These are phyloP conservation scores for Ophonus ardosiacus DNA, from an alignment of 2,888 invertebrate species.

Conservation along the genomic window DNA sequence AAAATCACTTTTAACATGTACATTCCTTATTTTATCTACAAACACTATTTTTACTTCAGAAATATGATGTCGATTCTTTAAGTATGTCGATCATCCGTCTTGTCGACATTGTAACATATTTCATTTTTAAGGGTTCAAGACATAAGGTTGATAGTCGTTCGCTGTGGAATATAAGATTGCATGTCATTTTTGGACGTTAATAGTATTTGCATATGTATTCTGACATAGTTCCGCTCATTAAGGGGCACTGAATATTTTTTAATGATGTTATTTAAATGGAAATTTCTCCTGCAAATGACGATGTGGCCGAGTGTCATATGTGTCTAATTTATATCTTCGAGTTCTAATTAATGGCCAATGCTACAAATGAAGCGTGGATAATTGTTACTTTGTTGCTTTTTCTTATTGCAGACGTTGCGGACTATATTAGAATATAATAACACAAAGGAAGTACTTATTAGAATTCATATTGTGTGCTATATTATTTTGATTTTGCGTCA, in stretches of 20 bases:
- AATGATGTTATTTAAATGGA: constrained; percentile 63
- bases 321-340: constrained; percentile 41
- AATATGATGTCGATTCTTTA: too few relatives aligned
- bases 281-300: constrained; percentile 40
- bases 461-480: neutral
- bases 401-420: neutral
- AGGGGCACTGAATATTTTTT: constrained; percentile 62
- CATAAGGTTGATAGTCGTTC: constrained; percentile 34
- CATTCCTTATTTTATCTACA: too few relatives aligned
- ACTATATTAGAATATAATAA: neutral
- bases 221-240: constrained; percentile 61
- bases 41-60: too few relatives aligned
- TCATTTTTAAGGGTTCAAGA: neutral
- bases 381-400: constrained; percentile 7
- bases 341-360: constrained; percentile 27
- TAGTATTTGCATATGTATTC: constrained; percentile 61
- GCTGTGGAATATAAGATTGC: constrained; percentile 47
- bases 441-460: neutral
- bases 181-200: constrained; percentile 60
- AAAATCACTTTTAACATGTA: too few relatives aligned
- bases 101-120: neutral
- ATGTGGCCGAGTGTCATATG: constrained; percentile 38
- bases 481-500: neutral
- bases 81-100: neutral
- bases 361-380: constrained; percentile 3